Base-by-base conservation (phyloP, 2,113 vertebrate species). In the Calidris pugnax region DNA sequence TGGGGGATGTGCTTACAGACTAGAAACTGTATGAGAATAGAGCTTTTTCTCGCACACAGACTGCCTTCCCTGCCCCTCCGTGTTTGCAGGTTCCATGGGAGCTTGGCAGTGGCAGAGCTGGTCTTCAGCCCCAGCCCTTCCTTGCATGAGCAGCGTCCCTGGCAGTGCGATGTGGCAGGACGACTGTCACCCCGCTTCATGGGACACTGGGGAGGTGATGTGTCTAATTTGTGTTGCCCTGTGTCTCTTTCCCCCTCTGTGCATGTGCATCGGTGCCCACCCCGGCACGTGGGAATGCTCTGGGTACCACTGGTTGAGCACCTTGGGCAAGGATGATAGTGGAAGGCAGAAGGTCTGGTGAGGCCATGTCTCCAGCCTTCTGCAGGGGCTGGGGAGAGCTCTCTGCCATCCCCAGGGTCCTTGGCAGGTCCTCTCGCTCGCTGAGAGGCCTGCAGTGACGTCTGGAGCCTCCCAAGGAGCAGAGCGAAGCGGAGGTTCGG, bases 261-360 rank as follows among this genome's bases (percentile, higher is more conserved):
- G 14, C 51, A 19, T 2, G 3, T 10, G 22, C 32, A 5, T 9
- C 0, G 0, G 21, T 37, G 51, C 48, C 45, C 20, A 8, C 12
- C 12, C 47, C 6, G 3, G 33, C 45, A 28, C 0, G 0, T 2
- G 11, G 53, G n/a, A 45, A 12, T 5, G 1, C 0, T 0, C 11
- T 37, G 78, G 85, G 43, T 33, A 66, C 37, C 2, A 0, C 39
- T 66, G 50, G 4, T 33, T 84, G 37, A 33, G 53, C 55, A 77
- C 37, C 45, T 12, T 23, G 62, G 74, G 39, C n/a, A 28, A 12
- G 20, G 47, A 15, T 4, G 51, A 7, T 14, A 37, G 33, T 5
- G 41, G 48, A 53, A 55, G 33, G 26, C 27, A 72, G 51, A 30
- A 53, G 20, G 3, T 41, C n/a, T 71, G 14, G 6, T 30, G 67